Conservation (phyloP, 1,140 invertebrate genomes). For the Drosophila tsacasi region DNA sequence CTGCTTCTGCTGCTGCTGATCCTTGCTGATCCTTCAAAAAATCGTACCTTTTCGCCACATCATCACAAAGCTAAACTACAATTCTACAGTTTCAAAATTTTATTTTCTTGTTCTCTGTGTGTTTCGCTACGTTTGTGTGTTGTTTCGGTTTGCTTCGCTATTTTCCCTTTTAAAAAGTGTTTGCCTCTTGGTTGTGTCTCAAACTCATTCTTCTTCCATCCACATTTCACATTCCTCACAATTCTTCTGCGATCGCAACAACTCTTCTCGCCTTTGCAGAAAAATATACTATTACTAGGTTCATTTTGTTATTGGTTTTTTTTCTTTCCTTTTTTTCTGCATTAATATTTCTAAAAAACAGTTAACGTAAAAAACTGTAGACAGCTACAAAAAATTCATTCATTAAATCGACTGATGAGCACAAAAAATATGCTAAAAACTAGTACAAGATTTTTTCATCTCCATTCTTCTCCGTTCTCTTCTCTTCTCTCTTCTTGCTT, state of each 20-base stretch:
- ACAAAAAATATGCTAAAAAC: conserved; percentile 83
- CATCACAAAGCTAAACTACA: conserved; percentile 67
- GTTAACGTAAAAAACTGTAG: conserved; percentile 81
- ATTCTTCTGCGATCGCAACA: conserved; percentile 32
- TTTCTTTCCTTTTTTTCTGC: conserved; percentile 30
- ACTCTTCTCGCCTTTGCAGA: conserved; percentile 35
- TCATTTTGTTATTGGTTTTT: conserved; percentile 35
- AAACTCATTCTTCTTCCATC: conserved; percentile 15
- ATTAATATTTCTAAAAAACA: conserved; percentile 72
- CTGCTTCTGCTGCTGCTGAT: conserved; percentile 29
- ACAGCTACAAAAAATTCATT: conserved; percentile 80
- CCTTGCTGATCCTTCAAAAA: conserved; percentile 42
- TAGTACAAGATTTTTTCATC: conserved; percentile 66
- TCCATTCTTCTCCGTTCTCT: conserved; percentile 1
- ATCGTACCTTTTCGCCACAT: conserved; percentile 19
- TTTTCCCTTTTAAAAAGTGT: conserved; percentile 70
- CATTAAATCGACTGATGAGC: conserved; percentile 81
- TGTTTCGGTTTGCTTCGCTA: conserved; percentile 41
- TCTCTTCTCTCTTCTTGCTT: background rate
- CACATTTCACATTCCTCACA: background rate
- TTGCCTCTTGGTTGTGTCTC: conserved; percentile 62
- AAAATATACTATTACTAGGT: conserved; percentile 60
- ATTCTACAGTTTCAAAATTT: conserved; percentile 58
- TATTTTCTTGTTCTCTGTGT: conserved; percentile 39
- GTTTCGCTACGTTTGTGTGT: conserved; percentile 47